Evolutionary conservation across 2,797 vertebrate species (phyloP), one percentile per base, ranked within the genome.

Genomic region (Mormyrus proboscirostris): DNA sequence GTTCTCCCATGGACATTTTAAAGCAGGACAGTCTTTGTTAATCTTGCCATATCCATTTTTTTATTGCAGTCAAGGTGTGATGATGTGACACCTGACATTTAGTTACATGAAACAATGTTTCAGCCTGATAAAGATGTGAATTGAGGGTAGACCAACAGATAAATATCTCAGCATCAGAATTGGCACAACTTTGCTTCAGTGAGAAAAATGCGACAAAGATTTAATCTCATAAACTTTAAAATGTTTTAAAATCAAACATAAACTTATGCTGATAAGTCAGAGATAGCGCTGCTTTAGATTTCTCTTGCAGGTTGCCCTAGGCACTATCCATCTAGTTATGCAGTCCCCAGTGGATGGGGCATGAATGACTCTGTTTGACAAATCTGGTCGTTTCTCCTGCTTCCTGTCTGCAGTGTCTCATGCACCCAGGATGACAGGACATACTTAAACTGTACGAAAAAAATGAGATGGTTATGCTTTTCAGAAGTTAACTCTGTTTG

Each of bases 171-270:
- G 73, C 19, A 47, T 79, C 73, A 79, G 19, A 79, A 44, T n/a
- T 8, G 38, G 19, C 73, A 19, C 38, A 44, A 79, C 47, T 47
- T 79, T 79, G 73, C 73, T 79, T 79, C 38, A n/a, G 38, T 79
- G 73, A 79, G 73, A 41, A n/a, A 79, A 79, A n/a, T 79, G 73
- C 47, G 16, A 44, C 16, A 79, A 79, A 47, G 73, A 79, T 47
- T 44, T 79, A 19, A 47, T 79, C 16, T 79, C 41, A 44, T 79
- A 9, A 44, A 79, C 16, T 79, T 47, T 44, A 79, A 79, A 79
- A 79, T 79, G 73, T 79, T 79, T 79, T 19, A 47, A 79, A 79
- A 79, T 79, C 73, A 79, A 79, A n/a, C 73, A 79, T 79, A 79
- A 79, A 79, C 38, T 38, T 79, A 25, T 79, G 33, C 33, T 8